Base-by-base conservation (phyloP, 2,797 vertebrate species). In the Falco novaeseelandiae region DNA sequence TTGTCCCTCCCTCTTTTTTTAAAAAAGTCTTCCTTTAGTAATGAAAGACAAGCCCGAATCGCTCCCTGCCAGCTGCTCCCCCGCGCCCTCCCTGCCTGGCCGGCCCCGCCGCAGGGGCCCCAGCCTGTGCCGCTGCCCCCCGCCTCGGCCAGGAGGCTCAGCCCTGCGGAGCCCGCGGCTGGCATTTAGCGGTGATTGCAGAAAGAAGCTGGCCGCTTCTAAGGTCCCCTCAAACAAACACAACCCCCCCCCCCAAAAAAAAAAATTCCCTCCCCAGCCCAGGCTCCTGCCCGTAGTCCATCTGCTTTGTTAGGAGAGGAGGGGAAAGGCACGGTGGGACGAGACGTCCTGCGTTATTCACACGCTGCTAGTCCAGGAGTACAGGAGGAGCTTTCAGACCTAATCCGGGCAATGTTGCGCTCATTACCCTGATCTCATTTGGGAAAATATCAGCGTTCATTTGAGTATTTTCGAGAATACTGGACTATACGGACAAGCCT, bases 111-210 rank as follows among this genome's bases (percentile, higher is more conserved):
- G 93, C 96, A 96, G 87, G 86, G 96, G 87, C 93, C 94, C 91
- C 92, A 71, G 70, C 6, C n/a, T 19, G 8, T 44, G 36, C 23
- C 16, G 25, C 21, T 29, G 36, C 18, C 14, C 26, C 49, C 20
- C 18, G 40, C 25, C 49, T 48, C 4, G 1, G 10, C 62, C 71
- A 19, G n/a, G 13, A 65, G 25, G 97, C 97, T 97, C 91, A 70
- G 65, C 94, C 93, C 98, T 99, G 99, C 99, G 98, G 98, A 99
- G 98, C 97, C 90, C 71, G 44, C 59, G 93, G 90, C 98, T 98
- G 98, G 97, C 98, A 97, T 98, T 99, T 98, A 96, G 96, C 72
- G 76, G 91, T 49, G 57, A 92, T 96, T 98, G 98, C 89, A 92
- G 87, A 95, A 96, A 96, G 83, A 95, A 87, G 40, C 81, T 82